Percentiles rank a stretch among this genome's conserved stretches.
Conservation (phyloP, 1,140 invertebrate species). For the Plutomurus gul region DNA sequence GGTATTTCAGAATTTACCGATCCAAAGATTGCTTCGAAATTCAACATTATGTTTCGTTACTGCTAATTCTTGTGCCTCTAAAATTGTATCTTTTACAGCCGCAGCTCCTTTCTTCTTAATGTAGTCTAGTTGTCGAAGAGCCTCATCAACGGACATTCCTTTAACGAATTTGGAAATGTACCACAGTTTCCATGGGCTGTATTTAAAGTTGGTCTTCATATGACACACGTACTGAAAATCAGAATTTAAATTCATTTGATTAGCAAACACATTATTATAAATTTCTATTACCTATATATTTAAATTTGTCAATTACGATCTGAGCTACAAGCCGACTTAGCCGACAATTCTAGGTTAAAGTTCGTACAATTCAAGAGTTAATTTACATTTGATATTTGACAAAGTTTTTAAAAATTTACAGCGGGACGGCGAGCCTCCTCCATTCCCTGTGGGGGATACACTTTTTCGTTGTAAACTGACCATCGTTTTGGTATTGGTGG, state of each 20-base stretch:
- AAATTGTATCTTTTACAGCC: slow-evolving; percentile 76
- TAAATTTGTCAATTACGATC: too few species aligned
- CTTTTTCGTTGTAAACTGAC: slow-evolving; percentile 68
- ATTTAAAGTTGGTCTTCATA: slow-evolving; percentile 80
- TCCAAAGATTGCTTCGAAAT: slow-evolving; percentile 93
- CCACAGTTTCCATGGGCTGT: slow-evolving; percentile 89
- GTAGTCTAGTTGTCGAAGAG: slow-evolving; percentile 86
- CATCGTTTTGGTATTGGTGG: slow-evolving; percentile 45
- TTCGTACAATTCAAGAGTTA: too few species aligned
- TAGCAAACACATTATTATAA: neutral
- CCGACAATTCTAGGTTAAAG: too few species aligned
- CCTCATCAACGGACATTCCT: slow-evolving; percentile 92
- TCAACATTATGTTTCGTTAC: slow-evolving; percentile 90
- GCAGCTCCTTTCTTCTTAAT: slow-evolving; percentile 79
- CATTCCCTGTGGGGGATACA: slow-evolving; percentile 75
- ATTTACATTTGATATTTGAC: slow-evolving; percentile 31
- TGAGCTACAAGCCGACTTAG: too few species aligned
- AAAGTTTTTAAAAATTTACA: too few species aligned
- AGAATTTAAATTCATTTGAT: too few species aligned
- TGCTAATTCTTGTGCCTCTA: slow-evolving; percentile 87
- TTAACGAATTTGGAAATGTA: slow-evolving; percentile 83
- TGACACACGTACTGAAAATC: slow-evolving; percentile 79
- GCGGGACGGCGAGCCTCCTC: slow-evolving; percentile 79
- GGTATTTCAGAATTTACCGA: slow-evolving; percentile 71
- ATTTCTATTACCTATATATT: too few species aligned